Evolutionary conservation across 2,888 invertebrate species (phyloP).

Genomic region (Actias luna): DNA sequence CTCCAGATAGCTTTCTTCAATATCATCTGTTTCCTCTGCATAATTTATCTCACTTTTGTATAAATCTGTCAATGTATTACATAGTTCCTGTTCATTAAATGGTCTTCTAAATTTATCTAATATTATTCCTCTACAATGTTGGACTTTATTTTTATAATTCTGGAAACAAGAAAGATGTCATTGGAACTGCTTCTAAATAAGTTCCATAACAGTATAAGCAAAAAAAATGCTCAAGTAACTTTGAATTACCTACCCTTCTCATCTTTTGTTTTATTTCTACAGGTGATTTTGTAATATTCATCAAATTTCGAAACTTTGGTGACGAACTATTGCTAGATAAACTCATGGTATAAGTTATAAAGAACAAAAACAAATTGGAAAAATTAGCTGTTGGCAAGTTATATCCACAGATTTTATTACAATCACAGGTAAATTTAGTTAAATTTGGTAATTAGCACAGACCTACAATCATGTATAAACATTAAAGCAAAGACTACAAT

Average conservation of each 20-base stretch:
- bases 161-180: constrained; percentile 32
- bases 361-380: too few relatives aligned
- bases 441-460: too few relatives aligned
- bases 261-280: constrained; percentile 71
- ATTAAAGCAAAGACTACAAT: too few relatives aligned
- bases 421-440: too few relatives aligned
- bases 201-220: background rate
- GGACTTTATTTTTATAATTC: constrained; percentile 68
- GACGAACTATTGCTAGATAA: constrained; percentile 45
- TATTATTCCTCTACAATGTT: constrained; percentile 62
- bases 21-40: constrained; percentile 40
- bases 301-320: constrained; percentile 61
- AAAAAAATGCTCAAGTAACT: background rate
- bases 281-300: constrained; percentile 56
- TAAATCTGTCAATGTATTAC: constrained; percentile 55
- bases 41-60: constrained; percentile 62
- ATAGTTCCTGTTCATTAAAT: constrained; percentile 47
- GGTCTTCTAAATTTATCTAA: constrained; percentile 60
- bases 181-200: background rate
- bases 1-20: constrained; percentile 61
- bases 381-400: too few relatives aligned
- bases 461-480: too few relatives aligned
- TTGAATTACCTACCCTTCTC: constrained; percentile 65
- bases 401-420: too few relatives aligned
- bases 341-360: constrained; percentile 42